Percentiles rank a stretch among this genome's conserved stretches.
These are phyloP conservation scores for Battus philenor DNA, from an alignment of 1,140 invertebrate genomes.

Conservation along the genomic window DNA sequence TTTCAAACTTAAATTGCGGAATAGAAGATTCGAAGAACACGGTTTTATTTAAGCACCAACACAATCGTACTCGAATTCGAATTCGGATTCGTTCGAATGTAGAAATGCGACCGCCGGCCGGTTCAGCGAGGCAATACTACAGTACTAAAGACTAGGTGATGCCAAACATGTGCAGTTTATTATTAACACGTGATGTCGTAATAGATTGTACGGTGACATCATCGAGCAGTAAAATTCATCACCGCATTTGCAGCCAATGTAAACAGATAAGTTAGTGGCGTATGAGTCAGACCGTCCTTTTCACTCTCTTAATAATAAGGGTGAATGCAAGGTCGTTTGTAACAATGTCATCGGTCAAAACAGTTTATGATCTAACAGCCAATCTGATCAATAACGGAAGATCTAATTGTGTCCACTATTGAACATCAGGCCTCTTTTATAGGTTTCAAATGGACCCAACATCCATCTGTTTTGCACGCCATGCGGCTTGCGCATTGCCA, in stretches of 20 bases:
- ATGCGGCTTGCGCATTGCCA: neutral
- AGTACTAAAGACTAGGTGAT: conserved; percentile 31
- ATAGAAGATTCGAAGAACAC: too few species aligned
- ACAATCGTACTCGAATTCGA: conserved; percentile 21
- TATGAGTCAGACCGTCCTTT: neutral
- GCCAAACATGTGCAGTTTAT: conserved; percentile 40
- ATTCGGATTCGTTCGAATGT: conserved; percentile 23
- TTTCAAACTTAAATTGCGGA: too few species aligned
- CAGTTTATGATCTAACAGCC: too few species aligned
- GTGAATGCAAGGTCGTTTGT: conserved; percentile 6
- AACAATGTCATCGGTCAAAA: conserved; percentile 15
- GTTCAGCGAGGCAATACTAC: conserved; percentile 33
- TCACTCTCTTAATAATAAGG: neutral
- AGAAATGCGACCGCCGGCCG: conserved; percentile 21
- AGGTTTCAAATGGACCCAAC: too few species aligned
- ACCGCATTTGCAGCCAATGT: conserved; percentile 13
- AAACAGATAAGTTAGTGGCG: conserved; percentile 10
- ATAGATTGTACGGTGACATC: conserved; percentile 24
- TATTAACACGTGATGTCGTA: conserved; percentile 26
- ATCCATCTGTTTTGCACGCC: neutral
- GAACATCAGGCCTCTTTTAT: too few species aligned
- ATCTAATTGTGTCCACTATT: too few species aligned
- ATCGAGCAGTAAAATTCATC: conserved; percentile 24
- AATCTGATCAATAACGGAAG: too few species aligned
- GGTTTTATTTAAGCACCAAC: neutral